Evolutionary conservation across 2,888 invertebrate genomes (phyloP).

Genomic region (Nudaria mundana): DNA sequence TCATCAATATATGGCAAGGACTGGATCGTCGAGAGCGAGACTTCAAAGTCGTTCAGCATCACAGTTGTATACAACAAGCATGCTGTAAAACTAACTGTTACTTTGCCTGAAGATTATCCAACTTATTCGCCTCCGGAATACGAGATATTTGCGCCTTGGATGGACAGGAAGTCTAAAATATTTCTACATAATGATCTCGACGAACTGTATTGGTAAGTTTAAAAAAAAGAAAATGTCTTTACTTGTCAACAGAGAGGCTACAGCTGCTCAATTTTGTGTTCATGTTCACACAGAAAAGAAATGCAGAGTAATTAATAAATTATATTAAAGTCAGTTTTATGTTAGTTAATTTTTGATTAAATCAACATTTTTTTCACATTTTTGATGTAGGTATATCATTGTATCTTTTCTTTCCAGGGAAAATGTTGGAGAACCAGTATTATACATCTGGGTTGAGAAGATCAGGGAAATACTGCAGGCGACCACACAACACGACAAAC

Average conservation of each 20-base stretch:
- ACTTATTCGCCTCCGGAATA: constrained; percentile 83
- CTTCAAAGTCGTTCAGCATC: constrained; percentile 81
- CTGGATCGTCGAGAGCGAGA: constrained; percentile 82
- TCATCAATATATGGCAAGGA: constrained; percentile 87
- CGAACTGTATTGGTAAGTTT: constrained; percentile 85
- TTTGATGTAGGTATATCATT: too few relatives aligned
- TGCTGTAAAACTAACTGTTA: constrained; percentile 82
- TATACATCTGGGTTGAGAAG: constrained; percentile 89
- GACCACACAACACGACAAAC: too few relatives aligned
- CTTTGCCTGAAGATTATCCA: constrained; percentile 85
- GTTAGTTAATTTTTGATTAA: too few relatives aligned
- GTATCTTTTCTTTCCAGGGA: too few relatives aligned
- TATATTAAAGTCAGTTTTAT: too few relatives aligned
- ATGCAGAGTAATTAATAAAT: too few relatives aligned
- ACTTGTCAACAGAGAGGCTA: neutral
- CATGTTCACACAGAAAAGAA: too few relatives aligned
- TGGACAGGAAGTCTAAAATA: constrained; percentile 81
- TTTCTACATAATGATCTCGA: constrained; percentile 79
- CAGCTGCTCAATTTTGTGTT: too few relatives aligned
- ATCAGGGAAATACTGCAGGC: constrained; percentile 80
- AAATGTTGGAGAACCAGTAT: constrained; percentile 84
- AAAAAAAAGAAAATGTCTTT: constrained; percentile 1
- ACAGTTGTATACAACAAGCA: constrained; percentile 70
- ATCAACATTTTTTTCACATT: too few relatives aligned
- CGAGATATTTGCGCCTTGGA: constrained; percentile 86